Evolutionary conservation across 1,140 invertebrate species (phyloP), one percentile per base, ranked within the genome.

Genomic region (Drosophila auraria): DNA sequence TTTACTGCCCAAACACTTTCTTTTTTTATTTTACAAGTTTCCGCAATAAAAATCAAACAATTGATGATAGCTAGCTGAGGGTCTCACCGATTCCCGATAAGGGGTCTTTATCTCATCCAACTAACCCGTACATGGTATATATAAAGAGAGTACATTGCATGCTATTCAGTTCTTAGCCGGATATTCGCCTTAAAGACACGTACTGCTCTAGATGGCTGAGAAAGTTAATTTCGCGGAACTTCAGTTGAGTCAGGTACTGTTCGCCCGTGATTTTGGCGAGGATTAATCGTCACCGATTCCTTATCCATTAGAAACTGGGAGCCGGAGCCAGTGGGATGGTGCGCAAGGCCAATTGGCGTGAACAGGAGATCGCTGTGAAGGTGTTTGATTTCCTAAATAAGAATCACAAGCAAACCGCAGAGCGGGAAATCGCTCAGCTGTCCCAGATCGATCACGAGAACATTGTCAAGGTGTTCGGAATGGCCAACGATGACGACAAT

Each of bases 311-410:
- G 51, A 50, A 15, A 15, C 6, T 73, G 5, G 70, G 70, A 8
- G 3, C 2, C 6, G 65, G 70, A 42, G 38, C 53, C 15, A 23
- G 11, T 27, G 70, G 44, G 1, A 36, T 12, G n/a, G 70, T 73
- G 15, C 25, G 23, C 2, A 50, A 25, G n/a, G 70, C 45, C 15
- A 27, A n/a, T 3, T 71, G 30, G 38, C 45, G 47, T 6, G 44
- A 40, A 5, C 17, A 59, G 17, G 27, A 59, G 45, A 59, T 72
- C 15, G 70, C 70, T 0, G 70, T 73, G n/a, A 73, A 73, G 68
- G 14, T 25, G 23, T 51, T 20, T 2, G 23, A 45, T 2, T 2
- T 38, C 4, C 5, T 27, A 8, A 3, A 25, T 8, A 12, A 50
- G n/a, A 1, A 5, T 0, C 17, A 17, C 0, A 49, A 11, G 36